Evolutionary conservation across 1,140 invertebrate genomes (phyloP), one percentile per base, ranked within the genome.

Genomic region (Papilio aristodemus): DNA sequence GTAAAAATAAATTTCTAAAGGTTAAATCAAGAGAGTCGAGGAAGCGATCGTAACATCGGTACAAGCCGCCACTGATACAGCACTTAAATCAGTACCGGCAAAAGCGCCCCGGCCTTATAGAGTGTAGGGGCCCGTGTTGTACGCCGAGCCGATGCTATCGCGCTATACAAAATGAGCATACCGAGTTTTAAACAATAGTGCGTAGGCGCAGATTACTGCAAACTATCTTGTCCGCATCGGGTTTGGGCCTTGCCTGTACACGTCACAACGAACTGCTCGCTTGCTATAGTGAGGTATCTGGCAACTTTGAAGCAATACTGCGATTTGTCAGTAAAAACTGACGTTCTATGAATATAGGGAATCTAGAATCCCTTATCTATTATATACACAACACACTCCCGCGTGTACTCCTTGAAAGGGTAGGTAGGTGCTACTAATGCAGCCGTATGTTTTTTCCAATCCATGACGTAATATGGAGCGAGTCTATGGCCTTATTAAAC

Each of bases 111-210:
- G 59, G 69, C 76, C 78, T 73, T 78, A 76, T 78, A 76, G 69
- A 76, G 74, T 62, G 19, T 60, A 43, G 50, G 67, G 63, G 73
- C 71, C 72, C 66, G 73, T 75, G 79, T 75, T 73, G 57, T 46
- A 32, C 50, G 14, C 32, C 27, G 19, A 17, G 54, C 58, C 67
- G 78, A 83, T 81, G 54, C 4, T 77, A 81, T 83, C 77, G 59
- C 39, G 25, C 72, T 69, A 75, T 81, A 81, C 78, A 79, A 72
- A 85, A 81, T 79, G 77, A 78, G 74, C 73, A 63, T 77, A 73
- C 76, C 71, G 64, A 72, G 72, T 74, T 75, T 78, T 76, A 73
- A 83, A 87, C 85, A 85, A 87, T 87, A 80, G 81, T 85, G 83
- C 81, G 85, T 85, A 73, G 85, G 81, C 75, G 81, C 76, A 77